phyloP scores from a whole-genome alignment of 2,113 vertebrate species.

The Salminus brasiliensis region DNA sequence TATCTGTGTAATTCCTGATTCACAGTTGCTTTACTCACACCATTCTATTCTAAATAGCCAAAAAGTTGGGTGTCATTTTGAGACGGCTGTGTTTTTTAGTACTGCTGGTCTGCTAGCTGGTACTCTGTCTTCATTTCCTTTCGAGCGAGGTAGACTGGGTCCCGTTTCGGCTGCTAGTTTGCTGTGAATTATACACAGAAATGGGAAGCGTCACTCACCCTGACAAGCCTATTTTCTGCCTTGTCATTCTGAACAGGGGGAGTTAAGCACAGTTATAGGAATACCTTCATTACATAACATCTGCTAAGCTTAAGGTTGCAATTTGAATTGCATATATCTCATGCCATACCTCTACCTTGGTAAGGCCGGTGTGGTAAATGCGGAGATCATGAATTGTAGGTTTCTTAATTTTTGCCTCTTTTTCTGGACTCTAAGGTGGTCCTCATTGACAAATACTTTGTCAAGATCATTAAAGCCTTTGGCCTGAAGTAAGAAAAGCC shows the following conservation, averaged over 20 bases:
- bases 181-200: slow-evolving; percentile 65
- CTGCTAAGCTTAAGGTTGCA: slow-evolving; percentile 29
- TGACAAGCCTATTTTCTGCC: slow-evolving; percentile 75
- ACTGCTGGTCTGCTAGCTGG: slow-evolving; percentile 17
- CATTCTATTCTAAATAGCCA: slow-evolving; percentile 14
- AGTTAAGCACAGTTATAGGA: slow-evolving; percentile 62
- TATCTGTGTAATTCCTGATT: slow-evolving; percentile 12
- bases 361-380: slow-evolving; percentile 7
- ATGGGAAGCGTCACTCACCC: slow-evolving; percentile 70
- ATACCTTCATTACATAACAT: slow-evolving; percentile 55
- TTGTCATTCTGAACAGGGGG: slow-evolving; percentile 65
- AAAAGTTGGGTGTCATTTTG: slow-evolving; percentile 13
- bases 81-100: slow-evolving; percentile 24
- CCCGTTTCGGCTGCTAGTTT: slow-evolving; percentile 63
- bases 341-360: neutral
- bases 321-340: slow-evolving; percentile 33
- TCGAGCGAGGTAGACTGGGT: slow-evolving; percentile 33
- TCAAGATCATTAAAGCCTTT: slow-evolving; percentile 35
- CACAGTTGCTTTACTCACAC: neutral
- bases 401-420: neutral
- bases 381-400: neutral
- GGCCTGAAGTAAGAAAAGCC: slow-evolving; percentile 27
- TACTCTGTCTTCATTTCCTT: slow-evolving; percentile 64
- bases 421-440: slow-evolving; percentile 11
- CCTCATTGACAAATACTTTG: slow-evolving; percentile 1